Evolutionary conservation across 2,888 invertebrate species (phyloP), one percentile per base, ranked within the genome.

Genomic region (Hypolimnas misippus): DNA sequence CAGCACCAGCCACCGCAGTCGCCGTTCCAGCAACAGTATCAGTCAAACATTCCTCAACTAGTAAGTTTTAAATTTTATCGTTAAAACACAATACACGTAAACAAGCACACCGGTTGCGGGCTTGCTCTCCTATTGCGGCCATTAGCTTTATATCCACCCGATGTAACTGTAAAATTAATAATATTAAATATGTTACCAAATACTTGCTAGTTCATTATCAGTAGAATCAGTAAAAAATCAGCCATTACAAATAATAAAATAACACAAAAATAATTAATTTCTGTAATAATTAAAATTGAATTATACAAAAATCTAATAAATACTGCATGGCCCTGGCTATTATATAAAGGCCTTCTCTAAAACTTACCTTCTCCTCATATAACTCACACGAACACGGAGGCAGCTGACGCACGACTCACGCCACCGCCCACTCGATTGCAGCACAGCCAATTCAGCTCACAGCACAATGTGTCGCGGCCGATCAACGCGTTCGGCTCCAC

Each of bases 371-470:
- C 25, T 3, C 14, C 8, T 7, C 49, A 14, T 14, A 7, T 10
- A 19, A 12, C 8, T 8, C 14, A 8, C 44, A 19, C 44, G 3
- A 12, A 46, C 44, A 51, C 10, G 19, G 29, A 55, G 12, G 12
- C 16, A 29, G 44, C 58, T 40, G 35, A 29, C 49, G 49, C 51
- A 50, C 62, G 44, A 49, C 55, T 63, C 73, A 61, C 73, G 55
- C 57, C 49, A 44, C 49, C 53, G 51, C 50, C 38, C 50, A 54
- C 56, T 60, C 57, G 21, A 70, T 87, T 86, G 69, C 92, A 92
- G 92, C 92, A 92, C 89, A 91, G 84, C 84, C 90, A 90, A 81
- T 92, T 92, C 89, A 91, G 91, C 85, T 92, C 92, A 71, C 89
- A 89, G 82, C 92, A 92, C 86, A 92, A 92, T 82, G 88, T 92